A percentile compares a stretch with the other conserved stretches of the same genome.
phyloP scores from a whole-genome alignment of 2,888 invertebrate genomes.

The Eupithecia vulgata region DNA sequence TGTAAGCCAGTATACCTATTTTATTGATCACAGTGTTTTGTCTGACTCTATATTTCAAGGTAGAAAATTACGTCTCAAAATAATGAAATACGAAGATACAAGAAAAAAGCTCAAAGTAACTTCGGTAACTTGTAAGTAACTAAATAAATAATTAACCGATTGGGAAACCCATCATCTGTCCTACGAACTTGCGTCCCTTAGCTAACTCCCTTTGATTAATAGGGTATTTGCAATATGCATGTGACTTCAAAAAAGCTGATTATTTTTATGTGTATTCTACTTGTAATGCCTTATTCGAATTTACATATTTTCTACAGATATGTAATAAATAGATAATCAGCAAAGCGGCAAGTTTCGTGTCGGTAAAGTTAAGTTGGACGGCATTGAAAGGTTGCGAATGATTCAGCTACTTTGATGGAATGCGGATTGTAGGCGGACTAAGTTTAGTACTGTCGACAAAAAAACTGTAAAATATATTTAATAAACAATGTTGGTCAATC shows the following conservation, averaged over 20 bases:
- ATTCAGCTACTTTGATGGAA: slow-evolving; percentile 53
- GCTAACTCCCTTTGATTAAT: neutral
- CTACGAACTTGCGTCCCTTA: neutral
- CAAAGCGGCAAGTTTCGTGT: neutral
- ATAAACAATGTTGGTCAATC: neutral
- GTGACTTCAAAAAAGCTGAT: no score
- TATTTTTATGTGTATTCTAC: no score
- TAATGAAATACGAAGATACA: neutral
- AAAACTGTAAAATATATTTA: slow-evolving; percentile 1
- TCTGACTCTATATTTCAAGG: no score
- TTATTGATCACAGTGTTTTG: no score
- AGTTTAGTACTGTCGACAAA: slow-evolving; percentile 43
- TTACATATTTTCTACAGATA: no score
- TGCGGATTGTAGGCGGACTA: slow-evolving; percentile 51
- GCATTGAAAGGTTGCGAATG: slow-evolving; percentile 50
- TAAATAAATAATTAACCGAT: neutral
- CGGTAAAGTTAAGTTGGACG: slow-evolving; percentile 36
- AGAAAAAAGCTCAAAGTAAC: neutral
- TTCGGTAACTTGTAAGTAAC: neutral
- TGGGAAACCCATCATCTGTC: neutral
- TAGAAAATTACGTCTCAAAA: no score
- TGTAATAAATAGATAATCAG: no score
- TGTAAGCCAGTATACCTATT: no score
- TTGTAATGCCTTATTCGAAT: no score
- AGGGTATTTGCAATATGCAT: no score